A percentile compares a stretch with the other conserved stretches of the same genome.
These are phyloP conservation scores for Zaprionus lineosus DNA, from an alignment of 2,888 invertebrate species.

Conservation along the genomic window DNA sequence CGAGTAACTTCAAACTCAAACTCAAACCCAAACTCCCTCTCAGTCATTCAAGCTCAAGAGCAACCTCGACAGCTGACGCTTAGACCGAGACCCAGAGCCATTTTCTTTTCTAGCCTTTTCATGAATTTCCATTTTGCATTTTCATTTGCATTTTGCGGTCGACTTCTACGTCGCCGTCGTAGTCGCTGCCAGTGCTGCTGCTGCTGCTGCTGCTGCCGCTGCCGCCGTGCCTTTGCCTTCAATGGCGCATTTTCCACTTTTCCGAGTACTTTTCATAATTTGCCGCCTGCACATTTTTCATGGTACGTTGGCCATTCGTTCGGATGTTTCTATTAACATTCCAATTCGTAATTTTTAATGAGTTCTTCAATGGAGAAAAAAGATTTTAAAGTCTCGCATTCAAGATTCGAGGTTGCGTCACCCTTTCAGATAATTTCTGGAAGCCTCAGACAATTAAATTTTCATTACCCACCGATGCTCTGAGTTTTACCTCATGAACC, in stretches of 20 bases:
- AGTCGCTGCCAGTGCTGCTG: no score
- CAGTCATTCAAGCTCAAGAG: conserved; percentile 74
- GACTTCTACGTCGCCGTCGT: conserved; percentile 26
- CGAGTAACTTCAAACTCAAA: conserved; percentile 18
- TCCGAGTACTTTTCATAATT: conserved; percentile 65
- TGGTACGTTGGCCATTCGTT: conserved; percentile 58
- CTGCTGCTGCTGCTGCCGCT: conserved; percentile 12
- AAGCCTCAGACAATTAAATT: conserved; percentile 65
- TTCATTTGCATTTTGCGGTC: conserved; percentile 53
- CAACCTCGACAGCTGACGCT: conserved; percentile 53
- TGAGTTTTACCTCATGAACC: conserved; percentile 40
- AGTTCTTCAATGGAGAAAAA: conserved; percentile 28
- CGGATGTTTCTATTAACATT: conserved; percentile 33
- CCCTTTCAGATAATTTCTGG: conserved; percentile 33
- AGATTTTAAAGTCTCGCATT: conserved; percentile 4
- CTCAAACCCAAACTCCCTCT: conserved; percentile 1
- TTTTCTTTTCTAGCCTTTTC: conserved; percentile 61
- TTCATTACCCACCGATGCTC: conserved; percentile 53
- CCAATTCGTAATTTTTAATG: conserved; percentile 40
- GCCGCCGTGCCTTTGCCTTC: conserved; percentile 10
- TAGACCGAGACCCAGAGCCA: conserved; percentile 14
- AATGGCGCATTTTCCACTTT: conserved; percentile 48
- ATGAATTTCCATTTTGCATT: conserved; percentile 64
- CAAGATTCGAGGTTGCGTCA: no score
- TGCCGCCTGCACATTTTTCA: conserved; percentile 43